Base-by-base conservation (phyloP, 2,888 invertebrate genomes). In the Andrena dorsata region DNA sequence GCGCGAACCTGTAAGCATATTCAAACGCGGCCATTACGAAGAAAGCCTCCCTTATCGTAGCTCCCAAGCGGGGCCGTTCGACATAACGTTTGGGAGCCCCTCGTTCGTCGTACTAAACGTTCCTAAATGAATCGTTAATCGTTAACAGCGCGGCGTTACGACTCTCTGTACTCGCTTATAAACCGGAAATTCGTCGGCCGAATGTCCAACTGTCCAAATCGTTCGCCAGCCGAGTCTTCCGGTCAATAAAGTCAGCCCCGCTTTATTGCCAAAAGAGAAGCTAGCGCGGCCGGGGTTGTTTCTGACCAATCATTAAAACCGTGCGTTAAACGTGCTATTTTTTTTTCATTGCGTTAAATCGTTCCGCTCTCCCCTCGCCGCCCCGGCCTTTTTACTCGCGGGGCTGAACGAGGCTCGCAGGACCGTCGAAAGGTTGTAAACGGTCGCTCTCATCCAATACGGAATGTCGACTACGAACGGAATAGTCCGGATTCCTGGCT, bases 61-160 rank as follows among this genome's bases (percentile, higher is more conserved):
- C 73, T 64, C 60, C 58, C 72, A 76, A 76, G 84, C 81, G 75
- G 53, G 82, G 74, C 65, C 71, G 60, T 60, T 75, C 82, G 82
- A 79, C 88, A 82, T 82, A 88, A 80, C 86, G 68, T 78, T 82
- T 28, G 64, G 72, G n/a, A 80, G 0, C 16, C 75, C 82, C 74
- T 56, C 87, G 80, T 81, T 84, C 82, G 81, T 82, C 84, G 88
- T 86, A 91, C 91, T 91, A 92, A 93, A 93, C 91, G 92, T 90
- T 93, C 88, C 90, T 92, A 93, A 93, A 93, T 93, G 93, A 93
- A 93, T 93, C 93, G 92, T 93, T 93, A 93, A 93, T 93, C 91
- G 93, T 93, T 93, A 93, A 93, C 91, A 91, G 91, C 90, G 83
- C 76, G 82, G 86, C 86, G 88, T 91, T 90, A 90, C 89, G 86